Percentiles rank a stretch among this genome's conserved stretches.
Evolutionary conservation across 2,888 invertebrate species (phyloP).

Genomic region (Apoda limacodes): DNA sequence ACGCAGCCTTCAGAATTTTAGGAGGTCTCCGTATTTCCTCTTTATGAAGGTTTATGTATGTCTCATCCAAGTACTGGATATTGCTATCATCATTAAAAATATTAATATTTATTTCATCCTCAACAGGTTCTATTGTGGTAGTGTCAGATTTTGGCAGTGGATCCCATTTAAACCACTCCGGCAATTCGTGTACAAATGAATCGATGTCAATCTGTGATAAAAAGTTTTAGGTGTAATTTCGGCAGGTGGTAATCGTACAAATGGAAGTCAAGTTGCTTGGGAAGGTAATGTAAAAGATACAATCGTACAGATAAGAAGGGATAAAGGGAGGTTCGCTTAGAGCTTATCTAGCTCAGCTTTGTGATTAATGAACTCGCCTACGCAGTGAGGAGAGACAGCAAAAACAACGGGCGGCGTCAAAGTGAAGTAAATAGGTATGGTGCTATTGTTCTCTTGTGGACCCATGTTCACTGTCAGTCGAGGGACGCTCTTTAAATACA

Average conservation of each 20-base stretch:
- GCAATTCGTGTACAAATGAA: constrained; percentile 46
- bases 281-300: constrained; percentile 25
- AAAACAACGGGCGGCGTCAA: constrained; percentile 51
- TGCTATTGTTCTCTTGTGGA: constrained; percentile 37
- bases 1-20: constrained; percentile 45
- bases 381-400: constrained; percentile 34
- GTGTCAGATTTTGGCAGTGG: constrained; percentile 50
- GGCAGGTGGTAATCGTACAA: not conserved
- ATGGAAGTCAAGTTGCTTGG: constrained; percentile 13
- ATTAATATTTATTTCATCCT: constrained; percentile 51
- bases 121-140: constrained; percentile 50
- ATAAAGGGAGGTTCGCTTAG: constrained; percentile 31
- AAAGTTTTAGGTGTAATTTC: too few relatives aligned
- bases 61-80: constrained; percentile 57
- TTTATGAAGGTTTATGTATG: constrained; percentile 57
- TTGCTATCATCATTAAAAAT: constrained; percentile 58
- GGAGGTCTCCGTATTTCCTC: constrained; percentile 56
- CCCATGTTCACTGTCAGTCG: constrained; percentile 23
- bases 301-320: constrained; percentile 30
- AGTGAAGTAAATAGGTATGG: constrained; percentile 35
- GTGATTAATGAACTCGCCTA: constrained; percentile 59
- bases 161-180: constrained; percentile 62
- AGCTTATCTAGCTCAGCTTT: constrained; percentile 47
- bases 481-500: too few relatives aligned
- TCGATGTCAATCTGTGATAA: constrained; percentile 54